Evolutionary conservation across 1,140 invertebrate species (phyloP).

Genomic region (Meloidogyne floridensis): DNA sequence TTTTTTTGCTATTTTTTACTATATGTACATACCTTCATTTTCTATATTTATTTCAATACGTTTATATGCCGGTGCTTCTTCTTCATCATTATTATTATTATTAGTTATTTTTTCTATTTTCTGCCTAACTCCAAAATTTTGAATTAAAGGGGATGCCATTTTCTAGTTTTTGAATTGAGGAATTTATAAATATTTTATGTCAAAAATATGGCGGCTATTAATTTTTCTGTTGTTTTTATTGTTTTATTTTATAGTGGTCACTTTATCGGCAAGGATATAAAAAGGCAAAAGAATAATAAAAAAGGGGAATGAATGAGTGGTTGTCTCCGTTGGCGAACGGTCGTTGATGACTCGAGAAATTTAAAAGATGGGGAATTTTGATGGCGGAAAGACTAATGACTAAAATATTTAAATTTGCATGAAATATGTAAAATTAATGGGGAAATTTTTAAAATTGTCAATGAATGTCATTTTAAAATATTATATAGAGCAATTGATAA

Average conservation of each 20-base stretch:
- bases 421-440: neutral
- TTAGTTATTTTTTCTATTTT: neutral
- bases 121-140: neutral
- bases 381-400: neutral
- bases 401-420: constrained; percentile 10
- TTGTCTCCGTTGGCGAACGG: neutral
- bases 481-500: too few species aligned
- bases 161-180: neutral
- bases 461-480: too few species aligned
- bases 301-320: neutral
- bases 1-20: too few species aligned
- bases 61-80: too few species aligned
- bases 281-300: neutral
- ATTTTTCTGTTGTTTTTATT: neutral
- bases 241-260: neutral
- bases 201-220: neutral
- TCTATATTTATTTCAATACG: too few species aligned
- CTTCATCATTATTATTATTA: neutral
- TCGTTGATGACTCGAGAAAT: neutral
- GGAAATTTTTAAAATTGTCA: too few species aligned
- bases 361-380: neutral
- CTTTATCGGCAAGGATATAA: neutral
- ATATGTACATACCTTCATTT: too few species aligned
- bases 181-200: neutral
- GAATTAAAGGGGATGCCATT: neutral